A percentile compares a stretch with the other conserved stretches of the same genome.
These are phyloP conservation scores for Dascyllus trimaculatus DNA, from an alignment of 2,113 vertebrate genomes.

Conservation along the genomic window DNA sequence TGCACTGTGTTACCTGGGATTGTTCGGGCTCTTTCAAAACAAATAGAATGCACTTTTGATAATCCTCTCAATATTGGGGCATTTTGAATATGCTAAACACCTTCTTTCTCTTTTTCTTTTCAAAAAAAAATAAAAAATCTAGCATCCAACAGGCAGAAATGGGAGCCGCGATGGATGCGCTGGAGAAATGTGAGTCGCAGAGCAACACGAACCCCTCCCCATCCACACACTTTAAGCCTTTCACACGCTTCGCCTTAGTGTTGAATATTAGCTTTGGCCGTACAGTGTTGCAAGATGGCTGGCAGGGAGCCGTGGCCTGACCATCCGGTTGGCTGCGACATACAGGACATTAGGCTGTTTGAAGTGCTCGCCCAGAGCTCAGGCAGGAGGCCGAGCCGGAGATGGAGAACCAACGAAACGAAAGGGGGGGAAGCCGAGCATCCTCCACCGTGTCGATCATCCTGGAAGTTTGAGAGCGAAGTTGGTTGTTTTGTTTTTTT, in stretches of 20 bases:
- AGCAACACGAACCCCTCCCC: constrained; percentile 16
- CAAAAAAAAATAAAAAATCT: constrained; percentile 59
- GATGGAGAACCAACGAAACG: constrained; percentile 38
- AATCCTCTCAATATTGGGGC: constrained; percentile 62
- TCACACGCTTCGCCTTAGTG: constrained; percentile 50
- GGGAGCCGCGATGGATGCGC: constrained; percentile 98
- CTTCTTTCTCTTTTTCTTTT: constrained; percentile 33
- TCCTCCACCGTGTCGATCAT: constrained; percentile 45
- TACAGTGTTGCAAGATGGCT: constrained; percentile 63
- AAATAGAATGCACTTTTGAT: constrained; percentile 67
- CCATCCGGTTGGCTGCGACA: constrained; percentile 67
- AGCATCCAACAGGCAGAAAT: constrained; percentile 99
- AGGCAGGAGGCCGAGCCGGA: constrained; percentile 50
- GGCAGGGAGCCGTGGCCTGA: constrained; percentile 62
- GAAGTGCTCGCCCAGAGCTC: constrained; percentile 71
- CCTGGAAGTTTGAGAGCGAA: constrained; percentile 60
- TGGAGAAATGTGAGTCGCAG: constrained; percentile 96
- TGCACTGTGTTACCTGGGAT: constrained; percentile 67
- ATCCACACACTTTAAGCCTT: constrained; percentile 52
- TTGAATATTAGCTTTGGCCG: constrained; percentile 69
- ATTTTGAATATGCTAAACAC: constrained; percentile 71
- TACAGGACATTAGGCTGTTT: constrained; percentile 69
- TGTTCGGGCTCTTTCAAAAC: constrained; percentile 63
- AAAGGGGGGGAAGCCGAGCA: constrained; percentile 32
- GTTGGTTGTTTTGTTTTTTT: constrained; percentile 6